A percentile compares a stretch with the other conserved stretches of the same genome.
Evolutionary conservation across 2,113 vertebrate genomes (phyloP).

Genomic region (Reinhardtius hippoglossoides): DNA sequence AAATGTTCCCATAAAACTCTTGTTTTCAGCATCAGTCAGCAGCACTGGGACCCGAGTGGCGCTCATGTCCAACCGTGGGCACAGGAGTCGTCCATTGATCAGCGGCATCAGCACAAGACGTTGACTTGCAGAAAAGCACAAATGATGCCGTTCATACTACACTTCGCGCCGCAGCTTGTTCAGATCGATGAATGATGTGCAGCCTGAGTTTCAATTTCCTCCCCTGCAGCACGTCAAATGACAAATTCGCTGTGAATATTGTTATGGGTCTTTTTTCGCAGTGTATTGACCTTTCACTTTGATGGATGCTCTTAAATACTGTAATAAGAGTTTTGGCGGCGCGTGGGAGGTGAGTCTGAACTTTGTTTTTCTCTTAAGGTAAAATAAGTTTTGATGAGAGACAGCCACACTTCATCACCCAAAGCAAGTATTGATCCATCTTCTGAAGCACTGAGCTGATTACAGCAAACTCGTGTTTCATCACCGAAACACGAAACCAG

Average conservation of each 20-base stretch:
- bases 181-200: conserved; percentile 56
- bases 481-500: neutral
- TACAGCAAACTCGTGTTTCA: neutral
- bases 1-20: conserved; percentile 34
- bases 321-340: conserved; percentile 42
- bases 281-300: conserved; percentile 70
- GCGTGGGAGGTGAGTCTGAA: conserved; percentile 26
- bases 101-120: neutral
- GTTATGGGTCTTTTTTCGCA: conserved; percentile 57
- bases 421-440: conserved; percentile 1
- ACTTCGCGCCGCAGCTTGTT: conserved; percentile 24
- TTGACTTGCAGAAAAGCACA: conserved; percentile 13
- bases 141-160: conserved; percentile 19
- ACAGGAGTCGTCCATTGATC: conserved; percentile 13
- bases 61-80: neutral
- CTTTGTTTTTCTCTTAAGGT: conserved; percentile 1
- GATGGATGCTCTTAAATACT: conserved; percentile 63
- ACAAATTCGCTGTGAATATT: conserved; percentile 62
- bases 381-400: conserved; percentile 39
- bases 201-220: conserved; percentile 54
- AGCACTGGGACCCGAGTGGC: neutral
- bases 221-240: conserved; percentile 44
- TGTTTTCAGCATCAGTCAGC: conserved; percentile 41
- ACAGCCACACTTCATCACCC: neutral
- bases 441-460: conserved; percentile 17